Evolutionary conservation across 2,113 vertebrate species (phyloP), one percentile per base, ranked within the genome.

Genomic region (Xyrauchen texanus): DNA sequence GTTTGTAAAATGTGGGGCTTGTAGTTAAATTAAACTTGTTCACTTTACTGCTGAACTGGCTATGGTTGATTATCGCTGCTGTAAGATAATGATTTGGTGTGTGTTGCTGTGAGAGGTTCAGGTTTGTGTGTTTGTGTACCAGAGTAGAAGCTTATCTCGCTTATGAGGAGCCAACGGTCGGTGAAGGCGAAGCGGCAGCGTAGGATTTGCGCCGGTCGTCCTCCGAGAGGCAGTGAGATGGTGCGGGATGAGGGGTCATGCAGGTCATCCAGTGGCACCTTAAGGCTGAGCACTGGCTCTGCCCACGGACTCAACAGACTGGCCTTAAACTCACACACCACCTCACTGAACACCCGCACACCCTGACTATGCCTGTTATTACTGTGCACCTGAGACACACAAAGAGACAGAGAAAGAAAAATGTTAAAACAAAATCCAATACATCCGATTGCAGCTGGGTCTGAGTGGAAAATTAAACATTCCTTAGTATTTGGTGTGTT

Each of bases 101-200:
- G 21, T 34, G 21, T 1, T 34, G 21, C 21, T 34, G 21, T 34
- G 21, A 34, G 21, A 34, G 21, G 21, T 34, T 34, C 21, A 34
- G 21, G 21, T 34, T 34, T 34, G 21, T 34, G 21, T n/a, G 45
- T 63, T 44, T 77, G 68, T 73, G 46, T 89, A 98, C 97, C 94
- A 0, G 96, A 95, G 70, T 91, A 71, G 86, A 98, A 98, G 79
- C 94, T 92, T 51, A 98, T 91, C 88, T 98, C 97, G 0, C 96
- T 98, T 93, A 98, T 93, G 81, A 98, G 95, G 72, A 98, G 89
- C 97, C 97, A 98, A 42, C 87, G 90, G 46, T 94, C 93, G 0
- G 93, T 85, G 8, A 98, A 98, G 88, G 91, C 90, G 86, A 98
- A 98, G 13, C 91, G 94, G 81, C 97, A 98, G 84, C 93, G 92